A percentile compares a stretch with the other conserved stretches of the same genome.
Conservation (phyloP, 1,140 invertebrate species). For the Leptinotarsa undecemlineata region DNA sequence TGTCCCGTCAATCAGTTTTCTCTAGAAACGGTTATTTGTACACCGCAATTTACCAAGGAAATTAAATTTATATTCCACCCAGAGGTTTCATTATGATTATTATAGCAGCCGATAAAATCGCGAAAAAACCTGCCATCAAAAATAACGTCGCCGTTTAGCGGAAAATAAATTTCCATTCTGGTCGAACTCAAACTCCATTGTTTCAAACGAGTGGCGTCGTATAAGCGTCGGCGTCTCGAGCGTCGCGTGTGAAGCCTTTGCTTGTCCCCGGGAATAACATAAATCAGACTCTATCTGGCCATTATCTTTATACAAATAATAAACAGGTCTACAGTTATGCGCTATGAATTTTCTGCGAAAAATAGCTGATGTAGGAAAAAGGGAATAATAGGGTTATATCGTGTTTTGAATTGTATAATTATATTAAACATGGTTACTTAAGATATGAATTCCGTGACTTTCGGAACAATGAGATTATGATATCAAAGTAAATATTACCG, state of each 20-base stretch:
- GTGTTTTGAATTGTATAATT: constrained; percentile 51
- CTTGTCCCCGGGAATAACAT: constrained; percentile 35
- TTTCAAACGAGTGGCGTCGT: constrained; percentile 5
- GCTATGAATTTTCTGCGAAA: constrained; percentile 42
- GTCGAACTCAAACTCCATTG: constrained; percentile 1
- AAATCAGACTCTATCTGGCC: constrained; percentile 44
- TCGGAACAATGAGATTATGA: constrained; percentile 35
- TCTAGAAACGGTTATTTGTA: too few species aligned
- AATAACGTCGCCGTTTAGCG: constrained; percentile 1
- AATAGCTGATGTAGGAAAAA: constrained; percentile 37
- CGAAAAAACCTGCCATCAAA: not conserved
- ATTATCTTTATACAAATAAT: constrained; percentile 50
- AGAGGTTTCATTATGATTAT: not conserved
- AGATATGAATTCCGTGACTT: constrained; percentile 49
- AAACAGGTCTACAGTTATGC: constrained; percentile 47
- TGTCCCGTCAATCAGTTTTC: too few species aligned
- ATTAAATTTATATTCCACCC: not conserved
- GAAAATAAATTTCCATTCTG: not conserved
- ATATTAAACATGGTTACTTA: constrained; percentile 48
- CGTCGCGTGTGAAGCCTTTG: constrained; percentile 21
- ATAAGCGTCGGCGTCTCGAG: constrained; percentile 2
- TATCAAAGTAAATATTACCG: constrained; percentile 13
- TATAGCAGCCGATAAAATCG: not conserved
- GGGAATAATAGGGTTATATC: constrained; percentile 42
- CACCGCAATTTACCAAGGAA: not conserved